Evolutionary conservation across 2,113 vertebrate species (phyloP), one percentile per base, ranked within the genome.

Genomic region (Tauraco erythrolophus): DNA sequence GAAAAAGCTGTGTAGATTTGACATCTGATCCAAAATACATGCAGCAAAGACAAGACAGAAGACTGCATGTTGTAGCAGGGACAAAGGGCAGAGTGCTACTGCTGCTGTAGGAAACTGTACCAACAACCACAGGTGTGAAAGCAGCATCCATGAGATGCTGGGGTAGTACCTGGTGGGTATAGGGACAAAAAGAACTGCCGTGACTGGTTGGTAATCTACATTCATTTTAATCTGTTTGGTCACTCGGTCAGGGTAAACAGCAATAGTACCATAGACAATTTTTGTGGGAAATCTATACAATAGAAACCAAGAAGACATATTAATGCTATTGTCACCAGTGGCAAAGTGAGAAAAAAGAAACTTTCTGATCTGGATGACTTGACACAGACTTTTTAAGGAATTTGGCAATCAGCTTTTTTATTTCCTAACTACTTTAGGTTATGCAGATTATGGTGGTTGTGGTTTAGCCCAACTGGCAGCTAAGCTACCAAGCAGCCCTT

Each of bases 361-460:
- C 1, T 45, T 84, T 25, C 11, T 89, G 14, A 69, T 69, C 8
- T 0, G 0, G 10, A n/a, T 74, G 70, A 23, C 7, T 27, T 75
- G 25, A 9, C n/a, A 70, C 6, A 88, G 19, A 41, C 5, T 41
- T 78, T 33, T 57, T 3, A 79, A 70, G 75, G 16, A 75, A 25
- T 54, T 37, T 62, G 7, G 2, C 25, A 91, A 46, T 10, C 5
- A 76, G 3, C 2, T 50, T 57, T 60, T 15, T 60, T 58, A 76
- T 56, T 84, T 79, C 31, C 17, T 58, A 39, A 35, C 10, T 78
- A 25, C 2, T 43, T 5, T 35, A 71, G 11, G 0, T 51, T 72
- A 46, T 14, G 18, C 9, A 84, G 28, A 62, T 54, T 76, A 43
- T 43, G 41, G 41, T 43, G 12, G 41, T 43, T 43, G 41, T 43